Evolutionary conservation across 2,113 vertebrate genomes (phyloP).

Genomic region (Chroicocephalus ridibundus): DNA sequence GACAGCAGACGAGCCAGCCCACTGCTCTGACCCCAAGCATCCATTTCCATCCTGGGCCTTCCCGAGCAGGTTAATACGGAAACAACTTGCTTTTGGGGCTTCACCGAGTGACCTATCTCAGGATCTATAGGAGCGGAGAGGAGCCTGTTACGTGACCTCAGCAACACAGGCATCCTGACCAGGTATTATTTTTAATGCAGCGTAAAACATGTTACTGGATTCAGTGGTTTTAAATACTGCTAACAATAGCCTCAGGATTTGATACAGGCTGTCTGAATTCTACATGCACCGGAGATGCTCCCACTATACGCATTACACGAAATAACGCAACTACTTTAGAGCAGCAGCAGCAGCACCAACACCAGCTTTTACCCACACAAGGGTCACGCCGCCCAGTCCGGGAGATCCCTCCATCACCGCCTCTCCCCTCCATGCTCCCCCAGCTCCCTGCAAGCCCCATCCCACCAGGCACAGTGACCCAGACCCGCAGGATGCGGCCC

Average conservation of each 20-base stretch:
- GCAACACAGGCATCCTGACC: not conserved
- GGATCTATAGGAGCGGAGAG: not conserved
- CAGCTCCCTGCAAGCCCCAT: not conserved
- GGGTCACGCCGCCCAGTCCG: rapidly evolving
- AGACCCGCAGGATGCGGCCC: rapidly evolving
- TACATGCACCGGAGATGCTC: not conserved
- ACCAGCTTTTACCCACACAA: not conserved
- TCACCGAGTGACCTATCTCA: not conserved
- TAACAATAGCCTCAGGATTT: not conserved
- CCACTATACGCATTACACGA: rapidly evolving
- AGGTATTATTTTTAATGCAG: not conserved
- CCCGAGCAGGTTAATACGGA: not conserved
- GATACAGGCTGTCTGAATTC: not conserved
- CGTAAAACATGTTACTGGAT: not conserved
- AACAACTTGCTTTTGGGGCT: not conserved
- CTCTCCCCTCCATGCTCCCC: not conserved
- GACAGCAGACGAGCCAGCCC: not conserved
- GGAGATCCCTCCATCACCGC: not conserved
- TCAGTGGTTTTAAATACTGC: not conserved
- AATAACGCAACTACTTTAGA: not conserved
- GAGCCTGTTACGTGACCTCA: not conserved
- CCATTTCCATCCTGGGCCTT: not conserved
- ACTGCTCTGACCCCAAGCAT: not conserved
- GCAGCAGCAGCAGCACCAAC: not conserved
- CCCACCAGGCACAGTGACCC: not conserved